Evolutionary conservation across 2,113 vertebrate genomes (phyloP), one percentile per base, ranked within the genome.

Genomic region (Plecturocebus donacophilus): DNA sequence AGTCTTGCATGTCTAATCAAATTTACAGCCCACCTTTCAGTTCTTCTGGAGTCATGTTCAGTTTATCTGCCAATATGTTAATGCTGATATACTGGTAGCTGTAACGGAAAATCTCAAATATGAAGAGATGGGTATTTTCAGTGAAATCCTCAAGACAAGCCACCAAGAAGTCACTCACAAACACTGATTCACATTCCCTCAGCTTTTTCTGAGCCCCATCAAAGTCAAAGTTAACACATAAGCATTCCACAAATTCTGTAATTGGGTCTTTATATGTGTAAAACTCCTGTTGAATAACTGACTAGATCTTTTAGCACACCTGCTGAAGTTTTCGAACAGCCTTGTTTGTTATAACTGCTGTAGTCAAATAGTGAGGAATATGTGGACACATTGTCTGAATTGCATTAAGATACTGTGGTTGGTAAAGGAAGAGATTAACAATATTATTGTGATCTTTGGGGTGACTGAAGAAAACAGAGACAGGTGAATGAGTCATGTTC

Each of bases 301-400:
- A 99, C 99, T 96, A 99, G 96, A 96, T 99, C 99, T 97, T 99
- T 99, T 94, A 99, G 97, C 91, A 99, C 91, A 99, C 99, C 23
- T 58, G 56, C 56, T 58, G 23, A 25, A 58, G 56, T 25, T 10
- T 58, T 58, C 10, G 3, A 58, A 25, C 56, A 58, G 23, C 23
- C 56, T 58, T 25, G 21, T 98, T 99, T 99, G 99, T 99, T 98
- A 99, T 99, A 98, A 99, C 98, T 7, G 99, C 99, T 87, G 98
- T 99, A 97, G 99, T 99, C 90, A 99, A 98, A 87, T 99, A 99
- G 86, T 99, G 99, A 96, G 99, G 99, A 98, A 99, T 99, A 97
- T 99, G 99, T 19, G 99, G 99, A 97, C 99, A 99, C 99, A 99
- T 99, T 19, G 99, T 99, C 98, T 99, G 99, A 98, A 99, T 99